These are phyloP conservation scores for Trichogramma dendrolimi DNA, from an alignment of 2,888 invertebrate genomes.

Conservation along the genomic window DNA sequence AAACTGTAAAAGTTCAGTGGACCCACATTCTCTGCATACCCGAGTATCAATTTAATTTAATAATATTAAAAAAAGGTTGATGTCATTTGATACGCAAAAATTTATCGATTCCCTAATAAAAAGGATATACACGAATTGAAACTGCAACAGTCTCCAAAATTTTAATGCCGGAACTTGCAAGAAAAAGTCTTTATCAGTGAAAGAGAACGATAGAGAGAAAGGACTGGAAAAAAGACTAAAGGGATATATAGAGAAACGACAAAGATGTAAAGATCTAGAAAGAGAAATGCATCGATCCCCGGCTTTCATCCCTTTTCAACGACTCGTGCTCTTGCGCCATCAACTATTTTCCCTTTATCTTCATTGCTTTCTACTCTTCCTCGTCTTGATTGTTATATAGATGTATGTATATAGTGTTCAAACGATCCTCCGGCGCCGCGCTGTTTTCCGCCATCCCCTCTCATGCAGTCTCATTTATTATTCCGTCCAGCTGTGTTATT, in stretches of 20 bases:
- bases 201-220: constrained; percentile 4
- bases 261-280: constrained; percentile 9
- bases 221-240: no score
- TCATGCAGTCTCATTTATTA: constrained; percentile 41
- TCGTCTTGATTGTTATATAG: constrained; percentile 4
- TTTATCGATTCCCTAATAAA: no score
- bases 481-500: constrained; percentile 43
- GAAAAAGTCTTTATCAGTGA: constrained; percentile 1
- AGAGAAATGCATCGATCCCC: constrained; percentile 25
- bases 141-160: no score
- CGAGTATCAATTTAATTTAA: no score
- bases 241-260: constrained; percentile 7
- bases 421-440: constrained; percentile 13
- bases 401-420: no score
- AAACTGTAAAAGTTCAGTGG: no score
- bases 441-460: constrained; percentile 36
- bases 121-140: no score
- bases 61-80: no score
- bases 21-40: no score
- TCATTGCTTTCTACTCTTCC: constrained; percentile 16
- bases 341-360: constrained; percentile 28
- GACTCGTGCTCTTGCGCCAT: constrained; percentile 12
- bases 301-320: constrained; percentile 25
- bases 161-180: no score
- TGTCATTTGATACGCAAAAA: no score